A percentile compares a stretch with the other conserved stretches of the same genome.
These are phyloP conservation scores for Pyrgilauda ruficollis DNA, from an alignment of 2,113 vertebrate species.

Conservation along the genomic window DNA sequence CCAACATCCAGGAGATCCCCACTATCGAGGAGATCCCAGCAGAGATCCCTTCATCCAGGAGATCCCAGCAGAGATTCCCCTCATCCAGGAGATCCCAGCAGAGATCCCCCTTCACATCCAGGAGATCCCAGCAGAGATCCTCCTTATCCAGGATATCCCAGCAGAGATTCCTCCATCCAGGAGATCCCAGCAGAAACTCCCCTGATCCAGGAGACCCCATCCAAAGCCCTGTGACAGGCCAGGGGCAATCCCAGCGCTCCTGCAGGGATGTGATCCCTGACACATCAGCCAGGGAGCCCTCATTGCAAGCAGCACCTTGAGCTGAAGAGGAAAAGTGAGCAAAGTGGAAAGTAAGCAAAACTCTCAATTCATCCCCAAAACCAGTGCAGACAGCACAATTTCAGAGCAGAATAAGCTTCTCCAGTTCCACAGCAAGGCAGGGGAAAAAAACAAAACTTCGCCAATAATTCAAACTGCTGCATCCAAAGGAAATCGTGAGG, in stretches of 20 bases:
- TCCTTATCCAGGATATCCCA: no score
- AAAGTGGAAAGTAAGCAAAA: background rate
- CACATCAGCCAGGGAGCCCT: background rate
- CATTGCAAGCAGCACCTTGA: background rate
- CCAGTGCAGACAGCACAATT: background rate
- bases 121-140: no score
- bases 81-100: no score
- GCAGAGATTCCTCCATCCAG: background rate
- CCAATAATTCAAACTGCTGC: background rate
- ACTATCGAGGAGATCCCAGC: background rate
- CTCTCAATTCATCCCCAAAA: background rate
- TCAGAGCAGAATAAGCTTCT: background rate
- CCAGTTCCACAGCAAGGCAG: background rate
- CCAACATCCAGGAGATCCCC: no score
- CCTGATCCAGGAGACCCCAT: background rate
- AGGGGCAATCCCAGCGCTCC: accelerated
- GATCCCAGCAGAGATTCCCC: no score
- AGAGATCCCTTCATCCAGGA: background rate
- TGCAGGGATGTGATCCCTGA: background rate
- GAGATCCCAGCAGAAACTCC: background rate
- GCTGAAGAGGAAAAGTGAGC: background rate
- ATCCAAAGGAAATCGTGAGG: background rate
- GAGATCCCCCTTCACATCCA: no score
- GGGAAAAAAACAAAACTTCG: background rate
- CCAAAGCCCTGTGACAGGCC: background rate